These are phyloP conservation scores for Orchesella cincta DNA, from an alignment of 1,140 invertebrate species.

Conservation along the genomic window DNA sequence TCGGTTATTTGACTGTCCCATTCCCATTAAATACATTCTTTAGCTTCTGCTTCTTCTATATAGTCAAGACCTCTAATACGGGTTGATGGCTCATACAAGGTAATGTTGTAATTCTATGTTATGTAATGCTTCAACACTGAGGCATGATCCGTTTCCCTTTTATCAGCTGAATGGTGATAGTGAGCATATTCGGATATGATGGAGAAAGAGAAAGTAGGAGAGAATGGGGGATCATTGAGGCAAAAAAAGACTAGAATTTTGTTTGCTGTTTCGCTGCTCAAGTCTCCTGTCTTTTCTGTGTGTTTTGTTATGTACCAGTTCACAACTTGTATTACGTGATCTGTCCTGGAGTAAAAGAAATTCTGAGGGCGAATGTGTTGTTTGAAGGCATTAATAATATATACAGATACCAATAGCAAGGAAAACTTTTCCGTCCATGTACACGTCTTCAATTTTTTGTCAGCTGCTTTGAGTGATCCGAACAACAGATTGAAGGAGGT, in stretches of 20 bases:
- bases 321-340: neutral
- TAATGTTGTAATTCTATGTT: slow-evolving; percentile 1
- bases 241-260: neutral
- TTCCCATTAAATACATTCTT: neutral
- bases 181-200: too few species aligned
- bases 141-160: too few species aligned
- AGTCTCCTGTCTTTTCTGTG: neutral
- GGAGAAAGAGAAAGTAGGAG: too few species aligned
- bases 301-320: neutral
- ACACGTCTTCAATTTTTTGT: neutral
- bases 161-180: too few species aligned
- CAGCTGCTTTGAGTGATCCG: slow-evolving; percentile 7
- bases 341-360: neutral
- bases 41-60: neutral
- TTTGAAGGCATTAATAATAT: neutral
- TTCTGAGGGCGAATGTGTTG: neutral
- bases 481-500: slow-evolving; percentile 8
- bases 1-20: neutral
- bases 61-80: neutral
- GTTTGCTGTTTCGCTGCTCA: neutral
- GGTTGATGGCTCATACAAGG: neutral
- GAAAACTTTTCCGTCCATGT: neutral
- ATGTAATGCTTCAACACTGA: neutral
- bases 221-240: neutral
- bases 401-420: neutral